phyloP scores from a whole-genome alignment of 2,888 invertebrate species.

The Drosophila nigritarsus region DNA sequence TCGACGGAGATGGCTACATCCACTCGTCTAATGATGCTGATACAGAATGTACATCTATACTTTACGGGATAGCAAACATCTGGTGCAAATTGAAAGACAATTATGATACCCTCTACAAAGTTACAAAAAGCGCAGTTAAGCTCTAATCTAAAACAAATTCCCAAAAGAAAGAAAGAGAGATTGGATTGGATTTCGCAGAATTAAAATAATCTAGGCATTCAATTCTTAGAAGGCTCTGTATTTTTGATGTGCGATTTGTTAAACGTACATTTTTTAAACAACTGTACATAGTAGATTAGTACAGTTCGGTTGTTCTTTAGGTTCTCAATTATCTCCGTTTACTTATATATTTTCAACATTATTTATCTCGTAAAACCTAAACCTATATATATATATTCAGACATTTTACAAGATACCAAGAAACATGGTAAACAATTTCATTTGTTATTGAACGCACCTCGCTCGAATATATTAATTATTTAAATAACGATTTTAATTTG shows the following conservation, averaged over 20 bases:
- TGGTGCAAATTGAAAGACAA: neutral
- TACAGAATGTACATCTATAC: neutral
- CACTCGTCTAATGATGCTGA: neutral
- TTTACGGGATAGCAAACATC: neutral
- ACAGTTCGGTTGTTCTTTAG: neutral
- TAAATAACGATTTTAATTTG: neutral
- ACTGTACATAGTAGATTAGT: neutral
- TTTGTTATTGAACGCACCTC: neutral
- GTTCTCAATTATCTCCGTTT: neutral
- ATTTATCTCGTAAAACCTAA: neutral
- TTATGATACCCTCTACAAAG: neutral
- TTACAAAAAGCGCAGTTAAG: neutral
- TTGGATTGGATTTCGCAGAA: neutral
- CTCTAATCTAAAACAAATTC: neutral
- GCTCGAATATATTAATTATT: neutral
- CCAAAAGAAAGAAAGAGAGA: neutral
- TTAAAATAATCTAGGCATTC: neutral
- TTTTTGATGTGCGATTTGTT: neutral
- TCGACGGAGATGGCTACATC: neutral
- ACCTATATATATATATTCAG: neutral
- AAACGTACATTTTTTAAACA: neutral
- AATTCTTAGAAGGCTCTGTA: neutral
- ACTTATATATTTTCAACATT: neutral
- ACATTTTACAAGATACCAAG: neutral
- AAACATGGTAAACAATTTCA: neutral